phyloP scores from a whole-genome alignment of 1,140 invertebrate species.

The Drosophila pruinosa region DNA sequence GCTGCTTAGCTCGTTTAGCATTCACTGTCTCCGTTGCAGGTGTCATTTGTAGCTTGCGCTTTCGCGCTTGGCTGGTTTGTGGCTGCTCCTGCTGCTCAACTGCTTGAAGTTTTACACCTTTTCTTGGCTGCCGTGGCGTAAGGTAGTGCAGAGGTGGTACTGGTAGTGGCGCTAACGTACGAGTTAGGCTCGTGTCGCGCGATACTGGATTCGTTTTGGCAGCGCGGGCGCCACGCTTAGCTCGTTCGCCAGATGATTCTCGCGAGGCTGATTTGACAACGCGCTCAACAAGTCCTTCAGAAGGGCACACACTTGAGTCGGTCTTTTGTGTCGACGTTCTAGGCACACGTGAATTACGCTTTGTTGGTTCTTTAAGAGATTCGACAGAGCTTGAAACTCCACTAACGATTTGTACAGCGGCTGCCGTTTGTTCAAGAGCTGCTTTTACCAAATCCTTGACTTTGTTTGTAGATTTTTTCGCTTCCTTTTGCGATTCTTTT shows the following conservation, averaged over 20 bases:
- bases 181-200: background rate
- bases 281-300: background rate
- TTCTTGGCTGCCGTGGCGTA: slow-evolving; percentile 12
- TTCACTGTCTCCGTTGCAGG: background rate
- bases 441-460: background rate
- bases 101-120: background rate
- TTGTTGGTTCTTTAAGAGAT: background rate
- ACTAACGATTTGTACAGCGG: background rate
- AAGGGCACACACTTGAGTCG: background rate
- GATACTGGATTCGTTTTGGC: background rate
- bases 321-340: background rate
- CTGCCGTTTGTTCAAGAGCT: background rate
- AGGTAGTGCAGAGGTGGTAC: background rate
- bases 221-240: background rate
- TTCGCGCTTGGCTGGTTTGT: background rate
- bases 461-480: background rate
- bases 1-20: background rate
- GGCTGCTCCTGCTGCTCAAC: background rate
- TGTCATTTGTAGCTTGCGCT: slow-evolving; percentile 5
- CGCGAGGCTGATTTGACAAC: background rate
- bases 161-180: background rate
- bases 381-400: background rate
- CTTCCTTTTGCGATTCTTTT: background rate
- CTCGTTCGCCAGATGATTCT: background rate
- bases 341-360: background rate